phyloP scores from a whole-genome alignment of 2,113 vertebrate genomes.

The Urocynchramus pylzowi region DNA sequence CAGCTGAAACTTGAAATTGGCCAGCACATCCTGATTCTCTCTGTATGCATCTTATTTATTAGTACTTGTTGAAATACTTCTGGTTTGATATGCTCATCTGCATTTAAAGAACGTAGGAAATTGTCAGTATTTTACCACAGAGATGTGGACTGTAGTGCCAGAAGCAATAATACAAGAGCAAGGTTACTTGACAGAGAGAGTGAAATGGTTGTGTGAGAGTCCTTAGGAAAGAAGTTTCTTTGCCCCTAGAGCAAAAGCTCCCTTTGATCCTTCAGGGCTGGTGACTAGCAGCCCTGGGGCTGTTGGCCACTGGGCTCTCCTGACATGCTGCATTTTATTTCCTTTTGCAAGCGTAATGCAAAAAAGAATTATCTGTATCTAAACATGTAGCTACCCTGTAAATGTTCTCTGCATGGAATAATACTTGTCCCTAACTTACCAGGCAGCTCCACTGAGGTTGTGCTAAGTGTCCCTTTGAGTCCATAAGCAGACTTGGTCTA shows the following conservation, averaged over 20 bases:
- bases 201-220: background rate
- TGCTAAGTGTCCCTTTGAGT: background rate
- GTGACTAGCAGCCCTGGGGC: background rate
- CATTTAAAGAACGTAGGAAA: background rate
- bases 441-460: background rate
- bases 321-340: background rate
- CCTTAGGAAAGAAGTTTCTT: conserved; percentile 6
- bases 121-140: background rate
- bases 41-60: background rate
- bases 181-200: background rate
- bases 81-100: background rate
- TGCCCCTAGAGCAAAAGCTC: background rate
- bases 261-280: conserved; percentile 10
- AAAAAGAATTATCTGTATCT: background rate
- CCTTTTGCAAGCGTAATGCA: background rate
- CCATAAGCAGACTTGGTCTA: background rate
- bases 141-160: background rate
- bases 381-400: background rate
- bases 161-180: background rate
- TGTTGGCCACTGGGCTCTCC: background rate
- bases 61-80: background rate
- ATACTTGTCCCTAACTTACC: background rate
- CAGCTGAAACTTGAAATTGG: background rate
- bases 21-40: background rate
- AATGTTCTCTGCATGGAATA: background rate